A percentile compares a stretch with the other conserved stretches of the same genome.
Conservation (phyloP, 2,797 vertebrate species). For the Tokudaia tokunoshimensis region DNA sequence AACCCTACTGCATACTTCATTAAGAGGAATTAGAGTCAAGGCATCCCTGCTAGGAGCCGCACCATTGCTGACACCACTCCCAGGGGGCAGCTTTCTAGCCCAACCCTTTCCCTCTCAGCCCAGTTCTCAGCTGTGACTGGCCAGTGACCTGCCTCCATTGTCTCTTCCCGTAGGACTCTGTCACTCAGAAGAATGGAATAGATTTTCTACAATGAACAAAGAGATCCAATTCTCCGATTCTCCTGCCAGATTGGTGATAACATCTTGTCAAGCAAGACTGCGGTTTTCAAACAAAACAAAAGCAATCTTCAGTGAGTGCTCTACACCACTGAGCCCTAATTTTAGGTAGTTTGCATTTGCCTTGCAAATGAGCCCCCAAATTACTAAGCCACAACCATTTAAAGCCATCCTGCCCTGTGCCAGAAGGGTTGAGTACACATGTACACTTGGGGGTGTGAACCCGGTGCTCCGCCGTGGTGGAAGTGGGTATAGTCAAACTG, state of each 20-base stretch:
- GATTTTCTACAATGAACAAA: neutral
- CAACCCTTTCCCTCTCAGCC: neutral
- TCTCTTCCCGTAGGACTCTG: neutral
- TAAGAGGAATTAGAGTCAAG: conserved; percentile 2
- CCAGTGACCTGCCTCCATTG: neutral
- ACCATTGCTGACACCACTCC: neutral
- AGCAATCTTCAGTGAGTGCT: conserved; percentile 34
- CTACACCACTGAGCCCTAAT: conserved; percentile 61
- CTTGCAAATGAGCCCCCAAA: conserved; percentile 74
- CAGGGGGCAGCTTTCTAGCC: neutral
- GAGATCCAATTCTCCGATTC: neutral
- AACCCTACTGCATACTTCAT: conserved; percentile 5
- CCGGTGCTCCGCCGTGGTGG: rapidly evolving
- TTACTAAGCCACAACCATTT: conserved; percentile 68
- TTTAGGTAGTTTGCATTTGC: conserved; percentile 68
- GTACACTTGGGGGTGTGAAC: neutral
- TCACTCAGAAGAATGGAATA: neutral
- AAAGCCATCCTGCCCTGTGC: neutral
- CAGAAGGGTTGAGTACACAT: neutral
- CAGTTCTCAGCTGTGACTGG: neutral
- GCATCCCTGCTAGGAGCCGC: neutral
- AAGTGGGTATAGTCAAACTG: neutral
- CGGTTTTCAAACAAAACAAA: conserved; percentile 76
- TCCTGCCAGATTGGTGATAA: conserved; percentile 30
- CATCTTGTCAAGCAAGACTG: conserved; percentile 45